Evolutionary conservation across 2,113 vertebrate species (phyloP), one percentile per base, ranked within the genome.

Genomic region (Bufo gargarizans): DNA sequence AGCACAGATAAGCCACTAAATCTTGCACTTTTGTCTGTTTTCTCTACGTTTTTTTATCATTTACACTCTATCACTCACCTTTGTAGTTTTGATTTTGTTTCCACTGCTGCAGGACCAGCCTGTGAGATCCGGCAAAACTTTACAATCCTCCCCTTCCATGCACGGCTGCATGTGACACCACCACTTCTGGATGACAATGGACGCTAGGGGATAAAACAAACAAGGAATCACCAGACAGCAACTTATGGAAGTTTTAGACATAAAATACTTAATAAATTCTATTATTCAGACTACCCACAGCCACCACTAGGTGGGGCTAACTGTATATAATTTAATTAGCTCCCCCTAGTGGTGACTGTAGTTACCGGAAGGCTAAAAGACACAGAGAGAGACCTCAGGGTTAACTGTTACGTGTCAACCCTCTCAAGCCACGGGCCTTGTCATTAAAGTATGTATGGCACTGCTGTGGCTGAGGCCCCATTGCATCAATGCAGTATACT

Each of bases 81-180:
- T 99, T 77, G 98, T 99, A 85, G 98, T 99, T 97, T 99, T 99
- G 93, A 99, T 97, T 96, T 99, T 99, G 94, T 98, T 99, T 89
- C 98, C 98, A 58, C 96, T 99, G 95, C 97, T 99, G 95, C 97
- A 99, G 92, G 98, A 98, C 98, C 98, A 99, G 82, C 98, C 98
- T 78, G 97, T 97, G 90, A 97, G 95, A 93, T 99, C 98, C 56
- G 98, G 98, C 87, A 99, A 95, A 63, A 98, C 98, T 91, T 97
- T 98, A 91, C 98, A 99, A 83, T 99, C 98, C 89, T 99, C 98
- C 86, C 98, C 97, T 33, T 99, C 97, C 95, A 99, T 94, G 88
- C 98, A 99, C 0, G 98, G 98, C 50, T 97, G 94, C 98, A 99
- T 99, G 72, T 99, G 97, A 91, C 98, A 99, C 98, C 97, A 99